Evolutionary conservation across 2,888 invertebrate genomes (phyloP).

Genomic region (Cephus sareptanus): DNA sequence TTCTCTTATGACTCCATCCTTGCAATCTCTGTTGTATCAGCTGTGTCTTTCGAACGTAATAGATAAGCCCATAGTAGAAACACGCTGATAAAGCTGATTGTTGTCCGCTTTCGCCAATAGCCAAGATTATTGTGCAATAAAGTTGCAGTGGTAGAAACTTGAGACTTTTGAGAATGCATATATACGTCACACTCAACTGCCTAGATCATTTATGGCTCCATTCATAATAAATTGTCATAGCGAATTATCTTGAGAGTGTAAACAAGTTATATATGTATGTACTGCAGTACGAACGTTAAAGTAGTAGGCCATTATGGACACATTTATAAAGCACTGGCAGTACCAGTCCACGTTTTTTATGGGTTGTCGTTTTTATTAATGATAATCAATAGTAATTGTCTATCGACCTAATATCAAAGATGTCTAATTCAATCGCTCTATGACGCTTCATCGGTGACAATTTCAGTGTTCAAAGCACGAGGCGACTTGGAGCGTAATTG

Average conservation of each 20-base stretch:
- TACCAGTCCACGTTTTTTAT: background rate
- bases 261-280: background rate
- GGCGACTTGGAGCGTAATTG: conserved; percentile 23
- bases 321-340: background rate
- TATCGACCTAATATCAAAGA: background rate
- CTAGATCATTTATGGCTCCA: background rate
- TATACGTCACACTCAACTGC: background rate
- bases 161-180: background rate
- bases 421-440: background rate
- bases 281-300: no score
- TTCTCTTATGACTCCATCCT: background rate
- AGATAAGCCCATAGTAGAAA: background rate
- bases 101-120: background rate
- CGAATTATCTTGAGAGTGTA: background rate
- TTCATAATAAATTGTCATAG: background rate
- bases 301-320: background rate
- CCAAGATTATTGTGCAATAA: background rate
- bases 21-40: background rate
- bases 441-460: conserved; percentile 16
- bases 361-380: background rate
- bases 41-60: background rate
- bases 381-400: background rate
- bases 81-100: background rate
- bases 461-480: background rate
- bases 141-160: background rate